Conservation (phyloP, 2,797 vertebrate species). For the Lerista edwardsae region DNA sequence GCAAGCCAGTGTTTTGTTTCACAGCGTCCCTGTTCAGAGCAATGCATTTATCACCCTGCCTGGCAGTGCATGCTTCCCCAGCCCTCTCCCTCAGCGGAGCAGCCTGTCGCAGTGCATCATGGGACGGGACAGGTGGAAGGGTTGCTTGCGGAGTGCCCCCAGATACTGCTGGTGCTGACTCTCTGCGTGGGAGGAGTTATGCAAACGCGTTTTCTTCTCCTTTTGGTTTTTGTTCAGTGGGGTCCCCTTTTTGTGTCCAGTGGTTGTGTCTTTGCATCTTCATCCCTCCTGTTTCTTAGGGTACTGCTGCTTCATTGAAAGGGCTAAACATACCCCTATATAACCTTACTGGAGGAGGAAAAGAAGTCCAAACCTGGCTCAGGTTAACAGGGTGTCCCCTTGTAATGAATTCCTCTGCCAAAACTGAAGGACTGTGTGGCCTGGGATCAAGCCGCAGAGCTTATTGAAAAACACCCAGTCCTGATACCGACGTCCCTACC, state of each 20-base stretch:
- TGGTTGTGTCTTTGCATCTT: background rate
- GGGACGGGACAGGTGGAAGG: background rate
- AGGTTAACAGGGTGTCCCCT: background rate
- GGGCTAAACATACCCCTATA: conserved; percentile 22
- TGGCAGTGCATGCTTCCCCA: background rate
- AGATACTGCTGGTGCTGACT: background rate
- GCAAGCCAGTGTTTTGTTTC: background rate
- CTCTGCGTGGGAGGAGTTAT: background rate
- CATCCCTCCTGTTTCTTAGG: conserved; percentile 22
- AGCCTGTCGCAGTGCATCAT: background rate
- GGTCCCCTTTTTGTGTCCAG: conserved; percentile 45
- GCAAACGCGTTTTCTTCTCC: background rate
- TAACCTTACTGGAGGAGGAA: accelerated
- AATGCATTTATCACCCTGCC: background rate
- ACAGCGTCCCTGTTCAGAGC: background rate
- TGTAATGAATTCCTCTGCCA: background rate
- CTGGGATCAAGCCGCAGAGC: conserved; percentile 24
- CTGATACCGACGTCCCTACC: background rate
- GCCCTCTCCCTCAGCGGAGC: background rate
- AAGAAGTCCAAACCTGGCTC: background rate
- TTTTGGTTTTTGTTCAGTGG: conserved; percentile 38
- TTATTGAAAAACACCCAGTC: background rate
- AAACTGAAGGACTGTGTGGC: conserved; percentile 70
- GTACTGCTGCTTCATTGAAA: conserved; percentile 20
- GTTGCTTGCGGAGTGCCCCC: background rate